Evolutionary conservation across 2,888 invertebrate genomes (phyloP), one percentile per base, ranked within the genome.

Genomic region (Nomada hirtipes): DNA sequence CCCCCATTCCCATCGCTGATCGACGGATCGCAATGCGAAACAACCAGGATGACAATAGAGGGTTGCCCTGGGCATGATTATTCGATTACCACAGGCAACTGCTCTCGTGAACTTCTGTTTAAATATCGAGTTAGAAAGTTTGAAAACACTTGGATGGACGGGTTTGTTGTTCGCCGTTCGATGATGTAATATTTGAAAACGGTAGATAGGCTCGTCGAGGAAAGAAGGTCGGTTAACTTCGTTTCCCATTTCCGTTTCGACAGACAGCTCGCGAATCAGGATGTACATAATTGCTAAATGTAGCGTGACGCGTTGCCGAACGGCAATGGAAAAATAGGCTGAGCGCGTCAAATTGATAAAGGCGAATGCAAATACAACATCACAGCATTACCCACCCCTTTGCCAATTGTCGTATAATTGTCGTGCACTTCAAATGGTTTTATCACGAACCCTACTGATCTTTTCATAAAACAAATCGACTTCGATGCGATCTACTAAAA

Each of bases 231-330:
- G 86, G 76, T 85, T 89, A 81, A 86, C 85, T 88, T 89, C 89
- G 89, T 90, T 90, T 91, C 91, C 91, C 89, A 90, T 91, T 90
- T 91, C 91, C 91, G 90, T 87, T 82, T 88, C 88, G 87, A 79
- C 83, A 85, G 87, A 85, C 87, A 75, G 85, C 68, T 72, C 90
- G 88, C 89, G 89, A 89, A 91, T 91, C 91, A 89, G 86, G 69
- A 69, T 79, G 89, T 89, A 7, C 36, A 36, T 36, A 90, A 90
- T 90, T 89, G 90, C 86, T 90, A 87, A 90, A 90, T 90, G 90
- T 90, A 91, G 86, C 90, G 91, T 90, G 87, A 82, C 84, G 74
- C 85, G 80, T 61, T 76, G 75, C 63, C 72, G 83, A 89, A 87
- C 86, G 82, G 85, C 78, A 87, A 86, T 78, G 85, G 72, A 77